These are phyloP conservation scores for Trachops cirrhosus DNA, from an alignment of 2,797 vertebrate genomes.

Conservation along the genomic window DNA sequence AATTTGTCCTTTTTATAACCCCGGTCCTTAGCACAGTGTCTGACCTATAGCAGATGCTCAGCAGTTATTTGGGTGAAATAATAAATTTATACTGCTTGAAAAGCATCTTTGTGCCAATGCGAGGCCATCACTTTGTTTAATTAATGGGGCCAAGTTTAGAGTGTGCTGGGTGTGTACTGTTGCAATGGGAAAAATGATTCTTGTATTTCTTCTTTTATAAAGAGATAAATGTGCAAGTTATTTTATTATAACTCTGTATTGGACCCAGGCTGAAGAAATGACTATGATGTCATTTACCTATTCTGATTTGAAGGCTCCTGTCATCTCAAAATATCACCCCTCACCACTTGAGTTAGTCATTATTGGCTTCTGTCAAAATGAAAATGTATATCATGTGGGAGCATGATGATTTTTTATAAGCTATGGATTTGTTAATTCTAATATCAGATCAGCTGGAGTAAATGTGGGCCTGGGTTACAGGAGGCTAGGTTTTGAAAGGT, in stretches of 20 bases:
- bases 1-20: not conserved
- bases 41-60: not conserved
- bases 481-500: not conserved
- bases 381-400: not conserved
- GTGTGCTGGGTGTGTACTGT: not conserved
- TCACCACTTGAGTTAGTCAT: not conserved
- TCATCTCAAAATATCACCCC: not conserved
- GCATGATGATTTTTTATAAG: not conserved
- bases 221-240: not conserved
- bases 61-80: not conserved
- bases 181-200: not conserved
- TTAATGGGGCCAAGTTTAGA: not conserved
- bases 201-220: constrained; percentile 27
- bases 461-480: not conserved
- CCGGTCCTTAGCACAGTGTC: not conserved
- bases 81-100: not conserved
- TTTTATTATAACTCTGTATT: not conserved
- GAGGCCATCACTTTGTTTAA: not conserved
- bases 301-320: not conserved
- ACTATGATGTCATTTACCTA: not conserved
- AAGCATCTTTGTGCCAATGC: not conserved
- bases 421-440: not conserved
- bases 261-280: not conserved
- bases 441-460: not conserved
- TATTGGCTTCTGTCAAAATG: not conserved